Evolutionary conservation across 2,797 vertebrate species (phyloP), one percentile per base, ranked within the genome.

Genomic region (Fratercula arctica): DNA sequence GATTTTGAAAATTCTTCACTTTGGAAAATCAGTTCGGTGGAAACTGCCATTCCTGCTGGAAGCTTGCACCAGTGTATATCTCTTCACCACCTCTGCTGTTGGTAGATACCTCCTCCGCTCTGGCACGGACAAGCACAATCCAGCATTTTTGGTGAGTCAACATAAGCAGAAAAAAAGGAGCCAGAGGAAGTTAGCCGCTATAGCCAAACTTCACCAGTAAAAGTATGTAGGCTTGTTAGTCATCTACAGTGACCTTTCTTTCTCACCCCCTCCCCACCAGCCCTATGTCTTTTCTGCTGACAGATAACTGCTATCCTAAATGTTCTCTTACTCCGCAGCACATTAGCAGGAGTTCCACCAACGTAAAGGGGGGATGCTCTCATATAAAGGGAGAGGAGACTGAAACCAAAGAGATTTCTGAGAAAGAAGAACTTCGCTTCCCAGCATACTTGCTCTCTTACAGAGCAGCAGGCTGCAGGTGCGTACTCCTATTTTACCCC

Each of bases 1-100:
- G 45, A 87, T 90, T 95, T 89, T 85, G 78, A 60, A 82, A 92
- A 72, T 77, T 77, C 37, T 80, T 91, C 60, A 39, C 26, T 91
- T 91, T 35, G 53, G 54, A 89, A 94, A 87, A 87, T 37, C 45
- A 74, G 26, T 77, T 66, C 50, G 29, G 24, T 90, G 43, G 64
- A 85, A 91, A 83, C 20, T 72, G 48, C 39, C 23, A 13, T 66
- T 95, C 57, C 21, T 86, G 9, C 26, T 68, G 79, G 51, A 89
- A 70, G 41, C 7, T 73, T 50, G 28, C 21, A 87, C 31, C 41
- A 60, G 6, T 12, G 17, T 56, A 72, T 61, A 41, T 35, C 31
- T 19, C 59, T 31, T 56, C 41, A 74, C 25, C 31, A 21, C 5
- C 43, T 75, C 59, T 75, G 45, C 33, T 91, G 26, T 19, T 75